These are phyloP conservation scores for Cephus nigrinus DNA, from an alignment of 2,888 invertebrate genomes.

Conservation along the genomic window DNA sequence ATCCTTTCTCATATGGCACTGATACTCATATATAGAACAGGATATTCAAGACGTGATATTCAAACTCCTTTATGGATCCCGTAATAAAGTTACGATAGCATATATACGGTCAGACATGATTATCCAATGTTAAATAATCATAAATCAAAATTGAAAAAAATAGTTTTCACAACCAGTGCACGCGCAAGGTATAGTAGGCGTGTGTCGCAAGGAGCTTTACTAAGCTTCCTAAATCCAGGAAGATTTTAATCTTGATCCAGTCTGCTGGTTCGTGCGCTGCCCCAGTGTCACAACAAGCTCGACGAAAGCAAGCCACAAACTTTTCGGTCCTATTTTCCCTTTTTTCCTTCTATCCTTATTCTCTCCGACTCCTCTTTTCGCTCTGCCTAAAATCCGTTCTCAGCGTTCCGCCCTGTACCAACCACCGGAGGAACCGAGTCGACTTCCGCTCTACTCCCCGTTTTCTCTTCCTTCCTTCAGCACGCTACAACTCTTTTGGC, in stretches of 20 bases:
- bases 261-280: neutral
- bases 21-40: neutral
- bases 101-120: neutral
- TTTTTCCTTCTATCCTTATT: neutral
- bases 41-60: neutral
- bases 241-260: slow-evolving; percentile 16
- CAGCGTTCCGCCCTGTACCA: neutral
- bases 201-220: slow-evolving; percentile 6
- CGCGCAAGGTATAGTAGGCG: neutral
- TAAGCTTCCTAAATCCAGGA: slow-evolving; percentile 9
- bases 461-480: neutral
- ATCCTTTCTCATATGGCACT: neutral
- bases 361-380: neutral
- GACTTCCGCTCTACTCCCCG: neutral
- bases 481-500: neutral
- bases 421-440: neutral
- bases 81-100: neutral
- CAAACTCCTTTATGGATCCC: neutral
- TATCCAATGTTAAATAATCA: neutral
- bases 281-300: neutral
- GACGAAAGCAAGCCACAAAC: neutral
- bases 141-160: neutral
- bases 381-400: neutral
- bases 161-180: neutral
- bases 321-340: neutral